Base-by-base conservation (phyloP, 2,113 vertebrate species). In the Tichodroma muraria region DNA sequence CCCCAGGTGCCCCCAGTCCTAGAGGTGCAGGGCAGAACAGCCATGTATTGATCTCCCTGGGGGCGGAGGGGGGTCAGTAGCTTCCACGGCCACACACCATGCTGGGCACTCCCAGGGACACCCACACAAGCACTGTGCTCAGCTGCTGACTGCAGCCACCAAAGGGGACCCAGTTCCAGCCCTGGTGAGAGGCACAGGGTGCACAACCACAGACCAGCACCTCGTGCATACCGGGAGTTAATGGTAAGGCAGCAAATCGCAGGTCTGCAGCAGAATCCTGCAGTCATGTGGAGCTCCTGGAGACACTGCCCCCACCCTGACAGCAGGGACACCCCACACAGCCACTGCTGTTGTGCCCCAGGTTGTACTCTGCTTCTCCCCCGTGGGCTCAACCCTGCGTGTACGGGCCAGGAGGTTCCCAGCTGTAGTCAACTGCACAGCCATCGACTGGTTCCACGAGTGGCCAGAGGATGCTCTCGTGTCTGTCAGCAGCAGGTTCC, bases 311-410 rank as follows among this genome's bases (percentile, higher is more conserved):
- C 20, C 17, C 2, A 2, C 13, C n/a, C 35, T 4, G 0, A 25
- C 35, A 3, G 27, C 0, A 0, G 61, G 37, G 10, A 21, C 7
- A 5, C 12, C 14, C 33, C 6, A 0, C 49, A 65, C 52, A 93
- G 44, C 17, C 45, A 9, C 2, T 3, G 1, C 8, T 22, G 15
- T 25, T 64, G n/a, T 13, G 27, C 4, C 56, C 40, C 52, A 98
- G 98, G 97, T 98, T 49, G 95, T 98, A 17, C 97, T 98, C 35
- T 98, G 98, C 53, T 98, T 98, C 96, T 98, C 98, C 54, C 98
- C 98, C 0, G 97, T 98, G 97, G 98, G 98, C 61, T 98, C 98
- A 1, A 45, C 96, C 27, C 97, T 98, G 63, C 97, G 98, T 0
- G 95, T 97, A 27, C 66, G 98, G 28, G 98, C 98, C 1, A 90